Percentiles rank a stretch among this genome's conserved stretches.
Conservation (phyloP, 2,888 invertebrate genomes). For the Cerastis leucographa region DNA sequence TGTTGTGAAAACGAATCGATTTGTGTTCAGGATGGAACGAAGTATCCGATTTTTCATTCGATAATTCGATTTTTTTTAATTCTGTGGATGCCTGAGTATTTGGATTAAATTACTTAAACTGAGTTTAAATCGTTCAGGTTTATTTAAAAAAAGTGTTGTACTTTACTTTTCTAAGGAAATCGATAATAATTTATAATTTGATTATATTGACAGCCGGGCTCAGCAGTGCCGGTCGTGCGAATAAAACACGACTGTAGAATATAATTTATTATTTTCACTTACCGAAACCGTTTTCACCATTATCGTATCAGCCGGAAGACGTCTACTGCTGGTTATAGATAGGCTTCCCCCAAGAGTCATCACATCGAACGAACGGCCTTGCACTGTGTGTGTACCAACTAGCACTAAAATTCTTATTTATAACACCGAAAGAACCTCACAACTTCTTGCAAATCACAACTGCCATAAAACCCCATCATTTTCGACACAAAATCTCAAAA, state of each 20-base stretch:
- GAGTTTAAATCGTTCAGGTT: slow-evolving; percentile 13
- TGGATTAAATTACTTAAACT: slow-evolving; percentile 46
- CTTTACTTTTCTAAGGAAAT: background rate
- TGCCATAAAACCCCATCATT: background rate
- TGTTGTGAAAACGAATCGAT: slow-evolving; percentile 72
- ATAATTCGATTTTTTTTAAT: slow-evolving; percentile 42
- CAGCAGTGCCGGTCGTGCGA: background rate
- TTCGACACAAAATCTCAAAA: background rate
- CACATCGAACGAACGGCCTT: background rate
- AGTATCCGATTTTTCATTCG: slow-evolving; percentile 64
- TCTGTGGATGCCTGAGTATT: slow-evolving; percentile 21
- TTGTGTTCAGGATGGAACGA: slow-evolving; percentile 68
- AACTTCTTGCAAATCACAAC: slow-evolving; percentile 1
- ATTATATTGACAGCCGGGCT: background rate
- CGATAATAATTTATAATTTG: background rate
- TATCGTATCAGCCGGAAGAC: background rate
- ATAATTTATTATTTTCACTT: background rate
- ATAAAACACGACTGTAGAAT: background rate
- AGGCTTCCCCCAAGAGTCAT: background rate
- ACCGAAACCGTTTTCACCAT: background rate
- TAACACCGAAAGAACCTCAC: background rate
- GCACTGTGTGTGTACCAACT: background rate
- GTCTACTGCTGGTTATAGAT: background rate
- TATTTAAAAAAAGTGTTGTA: slow-evolving; percentile 10
- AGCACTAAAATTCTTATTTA: background rate